A percentile compares a stretch with the other conserved stretches of the same genome.
These are phyloP conservation scores for Tillus elongatus DNA, from an alignment of 2,888 invertebrate species.

Conservation along the genomic window DNA sequence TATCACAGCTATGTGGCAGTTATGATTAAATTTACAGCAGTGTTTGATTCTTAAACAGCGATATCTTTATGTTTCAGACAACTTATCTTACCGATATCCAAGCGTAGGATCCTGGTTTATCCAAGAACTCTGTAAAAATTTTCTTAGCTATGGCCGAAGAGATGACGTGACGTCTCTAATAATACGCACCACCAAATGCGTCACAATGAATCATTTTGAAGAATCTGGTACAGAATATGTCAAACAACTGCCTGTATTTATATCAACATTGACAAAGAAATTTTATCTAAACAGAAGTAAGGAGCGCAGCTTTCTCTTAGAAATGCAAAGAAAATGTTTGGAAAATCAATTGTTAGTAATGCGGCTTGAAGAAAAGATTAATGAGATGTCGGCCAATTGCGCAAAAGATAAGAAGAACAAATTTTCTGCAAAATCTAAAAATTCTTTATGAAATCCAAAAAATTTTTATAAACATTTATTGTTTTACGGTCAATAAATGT, in stretches of 20 bases:
- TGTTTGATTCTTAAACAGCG: no score
- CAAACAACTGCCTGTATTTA: slow-evolving; percentile 34
- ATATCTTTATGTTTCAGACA: no score
- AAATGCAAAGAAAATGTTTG: slow-evolving; percentile 18
- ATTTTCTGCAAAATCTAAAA: no score
- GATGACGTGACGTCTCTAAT: slow-evolving; percentile 35
- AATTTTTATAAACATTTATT: no score
- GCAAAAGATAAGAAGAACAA: no score
- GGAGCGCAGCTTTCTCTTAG: slow-evolving; percentile 26
- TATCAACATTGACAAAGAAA: slow-evolving; percentile 33
- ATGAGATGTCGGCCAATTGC: slow-evolving; percentile 14
- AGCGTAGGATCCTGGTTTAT: slow-evolving; percentile 36
- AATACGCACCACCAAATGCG: slow-evolving; percentile 33
- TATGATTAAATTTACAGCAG: no score
- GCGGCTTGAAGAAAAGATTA: slow-evolving; percentile 16
- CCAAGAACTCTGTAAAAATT: slow-evolving; percentile 35
- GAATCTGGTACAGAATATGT: slow-evolving; percentile 10
- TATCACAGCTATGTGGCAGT: no score
- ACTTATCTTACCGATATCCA: slow-evolving; percentile 25
- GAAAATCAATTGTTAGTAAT: slow-evolving; percentile 15
- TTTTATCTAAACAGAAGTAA: slow-evolving; percentile 34
- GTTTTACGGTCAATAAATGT: no score
- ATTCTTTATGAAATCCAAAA: no score
- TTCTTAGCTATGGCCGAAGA: slow-evolving; percentile 30
- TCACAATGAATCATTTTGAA: slow-evolving; percentile 29